A percentile compares a stretch with the other conserved stretches of the same genome.
These are phyloP conservation scores for Eidolon dupreanum DNA, from an alignment of 2,797 vertebrate genomes.

Conservation along the genomic window DNA sequence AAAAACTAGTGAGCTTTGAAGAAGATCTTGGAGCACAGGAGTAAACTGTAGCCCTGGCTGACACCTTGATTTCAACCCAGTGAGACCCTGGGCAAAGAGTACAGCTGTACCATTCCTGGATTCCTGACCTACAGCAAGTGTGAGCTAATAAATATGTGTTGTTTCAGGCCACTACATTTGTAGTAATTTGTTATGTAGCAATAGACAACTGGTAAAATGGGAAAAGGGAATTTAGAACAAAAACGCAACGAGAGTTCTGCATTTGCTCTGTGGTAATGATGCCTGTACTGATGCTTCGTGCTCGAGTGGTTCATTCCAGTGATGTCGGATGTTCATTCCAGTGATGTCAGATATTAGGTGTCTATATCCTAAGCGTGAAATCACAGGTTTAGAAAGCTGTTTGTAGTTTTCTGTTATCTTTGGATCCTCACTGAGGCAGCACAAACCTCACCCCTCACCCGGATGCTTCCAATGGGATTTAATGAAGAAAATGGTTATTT, in stretches of 20 bases:
- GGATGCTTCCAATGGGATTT: neutral
- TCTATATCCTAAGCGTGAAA: neutral
- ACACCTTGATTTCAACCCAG: neutral
- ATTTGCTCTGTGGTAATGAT: neutral
- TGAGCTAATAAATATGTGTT: neutral
- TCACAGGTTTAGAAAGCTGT: neutral
- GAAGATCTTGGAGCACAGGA: neutral
- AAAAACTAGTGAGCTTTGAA: neutral
- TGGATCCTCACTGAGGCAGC: neutral
- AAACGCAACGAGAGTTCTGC: neutral
- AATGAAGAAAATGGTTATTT: neutral
- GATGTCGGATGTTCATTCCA: neutral
- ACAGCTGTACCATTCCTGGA: neutral
- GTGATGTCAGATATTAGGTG: neutral
- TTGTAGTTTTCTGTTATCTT: neutral
- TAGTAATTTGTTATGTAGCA: neutral
- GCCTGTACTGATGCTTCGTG: neutral
- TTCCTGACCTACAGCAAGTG: neutral
- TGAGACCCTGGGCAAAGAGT: neutral
- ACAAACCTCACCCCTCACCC: neutral
- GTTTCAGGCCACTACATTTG: neutral
- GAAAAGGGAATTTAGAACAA: neutral
- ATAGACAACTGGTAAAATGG: neutral
- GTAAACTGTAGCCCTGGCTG: neutral
- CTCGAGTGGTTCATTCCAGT: neutral